Conservation (phyloP, 2,888 invertebrate genomes). For the Muschampia plurimacula region DNA sequence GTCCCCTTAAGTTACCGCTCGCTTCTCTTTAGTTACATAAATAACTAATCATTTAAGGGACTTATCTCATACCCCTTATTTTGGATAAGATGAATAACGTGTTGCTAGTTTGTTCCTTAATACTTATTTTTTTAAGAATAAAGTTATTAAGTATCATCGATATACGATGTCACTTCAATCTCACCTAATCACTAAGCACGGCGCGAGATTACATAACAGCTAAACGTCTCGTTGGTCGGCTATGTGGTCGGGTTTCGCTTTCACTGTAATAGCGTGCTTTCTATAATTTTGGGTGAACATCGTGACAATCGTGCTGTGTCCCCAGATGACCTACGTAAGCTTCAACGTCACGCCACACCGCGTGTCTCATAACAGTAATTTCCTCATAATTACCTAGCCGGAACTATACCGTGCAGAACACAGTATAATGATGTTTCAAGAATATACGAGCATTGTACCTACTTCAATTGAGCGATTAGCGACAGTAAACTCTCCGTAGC, state of each 20-base stretch:
- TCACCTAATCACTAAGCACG: constrained; percentile 72
- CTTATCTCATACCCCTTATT: too few species aligned
- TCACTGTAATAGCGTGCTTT: constrained; percentile 75
- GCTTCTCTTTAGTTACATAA: too few species aligned
- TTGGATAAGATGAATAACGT: too few species aligned
- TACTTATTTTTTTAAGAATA: neutral
- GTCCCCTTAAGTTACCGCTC: too few species aligned
- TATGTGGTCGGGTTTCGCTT: constrained; percentile 71
- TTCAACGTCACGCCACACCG: constrained; percentile 16
- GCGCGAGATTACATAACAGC: constrained; percentile 68
- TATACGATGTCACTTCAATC: constrained; percentile 49
- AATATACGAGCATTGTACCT: neutral
- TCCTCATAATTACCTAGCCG: constrained; percentile 32
- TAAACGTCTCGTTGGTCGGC: constrained; percentile 59
- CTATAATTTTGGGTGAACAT: constrained; percentile 66
- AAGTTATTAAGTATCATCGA: constrained; percentile 13
- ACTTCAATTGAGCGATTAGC: neutral
- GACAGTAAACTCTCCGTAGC: neutral
- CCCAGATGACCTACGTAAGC: constrained; percentile 32
- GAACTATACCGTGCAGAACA: constrained; percentile 8
- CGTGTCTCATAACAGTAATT: constrained; percentile 24
- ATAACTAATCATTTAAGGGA: too few species aligned
- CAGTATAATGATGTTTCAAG: neutral
- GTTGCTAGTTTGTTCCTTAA: too few species aligned
- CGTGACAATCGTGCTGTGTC: constrained; percentile 45